Conservation (phyloP, 2,888 invertebrate species). For the Dastarcus helophoroides region DNA sequence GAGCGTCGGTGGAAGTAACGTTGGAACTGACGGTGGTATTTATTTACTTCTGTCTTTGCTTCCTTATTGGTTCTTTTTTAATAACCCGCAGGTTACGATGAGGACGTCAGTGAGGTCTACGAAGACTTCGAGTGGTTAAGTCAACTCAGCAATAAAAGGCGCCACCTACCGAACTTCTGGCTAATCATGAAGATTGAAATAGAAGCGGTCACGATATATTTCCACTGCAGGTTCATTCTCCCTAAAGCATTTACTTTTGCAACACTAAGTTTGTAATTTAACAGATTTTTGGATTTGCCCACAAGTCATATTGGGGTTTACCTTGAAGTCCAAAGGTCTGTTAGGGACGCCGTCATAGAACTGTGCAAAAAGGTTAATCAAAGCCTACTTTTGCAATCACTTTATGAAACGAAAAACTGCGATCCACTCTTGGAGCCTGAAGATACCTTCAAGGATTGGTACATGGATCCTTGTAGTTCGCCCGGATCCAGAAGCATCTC, state of each 20-base stretch:
- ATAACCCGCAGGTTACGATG: slow-evolving; percentile 43
- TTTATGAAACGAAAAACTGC: slow-evolving; percentile 55
- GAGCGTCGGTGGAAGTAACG: slow-evolving; percentile 24
- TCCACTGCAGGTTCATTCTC: slow-evolving; percentile 48
- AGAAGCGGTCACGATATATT: slow-evolving; percentile 50
- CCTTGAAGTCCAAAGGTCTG: slow-evolving; percentile 40
- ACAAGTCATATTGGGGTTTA: slow-evolving; percentile 42
- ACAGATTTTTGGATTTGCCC: slow-evolving; percentile 43
- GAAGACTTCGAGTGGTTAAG: slow-evolving; percentile 46
- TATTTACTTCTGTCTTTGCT: neutral
- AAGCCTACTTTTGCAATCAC: slow-evolving; percentile 52
- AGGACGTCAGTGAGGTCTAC: slow-evolving; percentile 50
- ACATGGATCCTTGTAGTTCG: slow-evolving; percentile 19
- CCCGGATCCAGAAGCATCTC: slow-evolving; percentile 25
- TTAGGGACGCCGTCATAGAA: slow-evolving; percentile 44
- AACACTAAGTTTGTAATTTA: too few relatives aligned
- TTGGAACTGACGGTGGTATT: slow-evolving; percentile 29
- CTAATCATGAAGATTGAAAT: slow-evolving; percentile 49
- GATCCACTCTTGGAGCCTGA: slow-evolving; percentile 56
- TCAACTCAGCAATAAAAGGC: slow-evolving; percentile 41
- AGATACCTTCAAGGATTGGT: slow-evolving; percentile 29
- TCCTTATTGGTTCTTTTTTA: too few relatives aligned
- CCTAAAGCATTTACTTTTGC: too few relatives aligned
- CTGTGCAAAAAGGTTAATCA: slow-evolving; percentile 58
- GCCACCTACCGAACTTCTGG: slow-evolving; percentile 58